Base-by-base conservation (phyloP, 2,113 vertebrate genomes). In the Rhodinocichla rosea region DNA sequence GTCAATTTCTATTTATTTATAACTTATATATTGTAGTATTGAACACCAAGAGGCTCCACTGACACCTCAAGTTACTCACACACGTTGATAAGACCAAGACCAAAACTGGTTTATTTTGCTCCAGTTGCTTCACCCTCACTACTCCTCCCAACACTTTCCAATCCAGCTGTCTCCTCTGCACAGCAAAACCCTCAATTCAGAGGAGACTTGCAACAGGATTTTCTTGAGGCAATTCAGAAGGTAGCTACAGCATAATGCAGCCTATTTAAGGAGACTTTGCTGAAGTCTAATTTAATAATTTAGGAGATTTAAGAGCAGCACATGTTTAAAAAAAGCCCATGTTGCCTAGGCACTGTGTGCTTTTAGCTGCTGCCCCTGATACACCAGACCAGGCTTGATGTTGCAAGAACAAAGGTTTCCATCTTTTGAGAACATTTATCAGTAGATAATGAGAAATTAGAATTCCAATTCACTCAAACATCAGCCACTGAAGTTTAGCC, bases 211-310 rank as follows among this genome's bases (percentile, higher is more conserved):
- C 60, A 78, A 44, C 0, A 60, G 52, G 69, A 81, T 89, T 96
- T 95, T 91, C 78, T 89, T 79, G 30, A 84, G 57, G 77, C 69
- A 76, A 33, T 82, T 91, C 81, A 89, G 60, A 92, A 95, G 30
- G 56, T 44, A 95, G 91, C 87, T 53, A 69, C 60, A 6, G 21
- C 69, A 91, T 62, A 94, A 91, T 39, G 80, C 53, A 73, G 62
- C 47, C 87, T 95, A 68, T 74, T 97, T 94, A 93, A 78, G 74
- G 73, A 86, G 76, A 45, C 7, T 84, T 64, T 56, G 74, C 65
- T 89, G 7, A 75, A 87, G 56, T 64, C 44, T 94, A 89, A 87
- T 95, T 82, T 68, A 95, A 87, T 91, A 95, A 96, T 91, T 96
- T 82, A 93, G 50, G 82, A 94, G 90, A 94, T 69, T 94, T 93